These are phyloP conservation scores for Trididemnum nubilum DNA, from an alignment of 23 tunicate genomes.

Conservation along the genomic window DNA sequence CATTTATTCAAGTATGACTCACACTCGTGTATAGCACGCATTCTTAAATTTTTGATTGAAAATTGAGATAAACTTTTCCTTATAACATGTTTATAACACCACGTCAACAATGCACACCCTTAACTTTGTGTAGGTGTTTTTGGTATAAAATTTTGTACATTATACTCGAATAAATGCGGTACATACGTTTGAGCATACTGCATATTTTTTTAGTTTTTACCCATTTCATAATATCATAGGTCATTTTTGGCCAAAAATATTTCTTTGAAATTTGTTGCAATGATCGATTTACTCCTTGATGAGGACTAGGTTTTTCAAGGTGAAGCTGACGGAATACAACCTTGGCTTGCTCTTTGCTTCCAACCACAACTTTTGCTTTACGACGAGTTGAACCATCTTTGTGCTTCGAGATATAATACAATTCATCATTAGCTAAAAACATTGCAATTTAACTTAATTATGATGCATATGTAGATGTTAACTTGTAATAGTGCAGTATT, in stretches of 20 bases:
- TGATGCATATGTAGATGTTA: background rate
- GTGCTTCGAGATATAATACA: conserved; percentile 42
- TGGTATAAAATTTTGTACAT: no score
- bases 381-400: conserved; percentile 61
- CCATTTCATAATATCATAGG: conserved; percentile 63
- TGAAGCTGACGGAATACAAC: conserved; percentile 38
- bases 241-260: conserved; percentile 76
- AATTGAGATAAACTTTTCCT: no score
- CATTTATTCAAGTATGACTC: no score
- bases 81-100: no score
- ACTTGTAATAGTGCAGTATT: no score
- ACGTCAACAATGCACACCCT: no score
- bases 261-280: conserved; percentile 46
- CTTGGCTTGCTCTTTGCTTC: conserved; percentile 48
- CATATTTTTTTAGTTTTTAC: no score
- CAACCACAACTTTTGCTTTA: conserved; percentile 47
- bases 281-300: conserved; percentile 50
- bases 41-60: no score
- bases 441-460: background rate
- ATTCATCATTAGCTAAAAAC: conserved; percentile 21
- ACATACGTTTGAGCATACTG: no score
- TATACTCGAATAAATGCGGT: no score
- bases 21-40: no score
- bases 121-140: no score
- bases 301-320: conserved; percentile 18